Base-by-base conservation (phyloP, 2,797 vertebrate genomes). In the Champsocephalus esox region DNA sequence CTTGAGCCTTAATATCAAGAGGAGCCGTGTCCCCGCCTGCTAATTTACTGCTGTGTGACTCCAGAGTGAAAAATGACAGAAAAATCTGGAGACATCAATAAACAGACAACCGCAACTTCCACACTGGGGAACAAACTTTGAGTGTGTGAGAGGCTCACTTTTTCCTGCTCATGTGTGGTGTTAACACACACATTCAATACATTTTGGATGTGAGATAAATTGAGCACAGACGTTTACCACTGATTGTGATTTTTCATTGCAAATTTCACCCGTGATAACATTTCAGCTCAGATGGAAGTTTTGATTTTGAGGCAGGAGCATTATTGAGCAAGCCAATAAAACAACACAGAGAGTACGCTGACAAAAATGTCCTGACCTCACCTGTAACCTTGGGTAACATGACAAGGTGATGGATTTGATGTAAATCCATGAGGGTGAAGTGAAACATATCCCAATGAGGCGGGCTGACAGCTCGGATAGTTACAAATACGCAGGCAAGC, bases 361-460 rank as follows among this genome's bases (percentile, higher is more conserved):
- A 24, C n/a, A 45, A 52, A 64, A 69, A 59, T 21, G 7, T 17
- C 66, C 49, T 8, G 9, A 43, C 64, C 48, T 17, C 10, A 21
- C 62, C 43, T 12, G 11, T 60, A 54, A 60, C 45, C 45, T 44
- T 8, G 11, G n/a, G 5, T 32, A 46, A 68, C 38, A 68, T 32
- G 28, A 4, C 57, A 68, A 19, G n/a, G 52, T 54, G 77, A 65
- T 79, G 21, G 17, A 65, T 74, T 69, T 59, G 14, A 52, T 34
- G 34, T 44, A 43, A 60, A 34, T 44, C 49, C 32, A 71, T 49
- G 12, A 56, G 6, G 2, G 6, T 38, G 44, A 80, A 62, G 13
- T 63, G 57, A 54, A 77, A 68, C 43, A 60, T 56, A 38, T 51
- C 54, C 70, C 54, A 74, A 50, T 61, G 60, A 61, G 38, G 38